phyloP scores from a whole-genome alignment of 92 coral and sea anemone species.

The Siderastrea radians region DNA sequence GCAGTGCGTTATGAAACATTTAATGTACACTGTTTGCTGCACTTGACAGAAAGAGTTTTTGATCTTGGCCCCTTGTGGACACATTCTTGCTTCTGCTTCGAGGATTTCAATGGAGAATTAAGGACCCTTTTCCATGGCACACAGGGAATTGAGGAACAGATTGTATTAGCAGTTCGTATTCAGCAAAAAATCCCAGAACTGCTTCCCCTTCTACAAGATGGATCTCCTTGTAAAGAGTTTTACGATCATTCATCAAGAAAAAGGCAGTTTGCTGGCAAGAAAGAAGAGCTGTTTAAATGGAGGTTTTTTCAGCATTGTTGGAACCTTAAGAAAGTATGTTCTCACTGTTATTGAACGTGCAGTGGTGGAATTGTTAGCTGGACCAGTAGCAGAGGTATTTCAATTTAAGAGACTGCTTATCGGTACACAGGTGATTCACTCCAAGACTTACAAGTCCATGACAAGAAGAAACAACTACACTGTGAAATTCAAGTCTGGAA shows the following conservation, averaged over 20 bases:
- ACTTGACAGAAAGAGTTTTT: slow-evolving; percentile 60
- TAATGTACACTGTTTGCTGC: slow-evolving; percentile 68
- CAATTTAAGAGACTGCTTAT: slow-evolving; percentile 45
- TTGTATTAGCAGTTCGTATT: slow-evolving; percentile 52
- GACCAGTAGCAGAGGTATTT: slow-evolving; percentile 26
- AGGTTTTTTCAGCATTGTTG: slow-evolving; percentile 44
- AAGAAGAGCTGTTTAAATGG: slow-evolving; percentile 27
- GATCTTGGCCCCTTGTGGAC: slow-evolving; percentile 81
- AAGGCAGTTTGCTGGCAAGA: slow-evolving; percentile 8
- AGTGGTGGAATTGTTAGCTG: slow-evolving; percentile 57
- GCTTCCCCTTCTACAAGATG: slow-evolving; percentile 53
- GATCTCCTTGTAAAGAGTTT: slow-evolving; percentile 48
- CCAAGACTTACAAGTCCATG: slow-evolving; percentile 59
- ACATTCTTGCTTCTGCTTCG: slow-evolving; percentile 70
- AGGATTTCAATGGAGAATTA: slow-evolving; percentile 75
- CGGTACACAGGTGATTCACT: slow-evolving; percentile 65
- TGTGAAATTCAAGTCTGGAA: slow-evolving; percentile 18
- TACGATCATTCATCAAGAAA: slow-evolving; percentile 30
- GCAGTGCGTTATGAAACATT: slow-evolving; percentile 70
- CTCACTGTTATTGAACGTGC: slow-evolving; percentile 45
- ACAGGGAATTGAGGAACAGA: slow-evolving; percentile 65
- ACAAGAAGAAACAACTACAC: slow-evolving; percentile 71
- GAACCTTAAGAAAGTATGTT: slow-evolving; percentile 38
- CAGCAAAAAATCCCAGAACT: slow-evolving; percentile 73
- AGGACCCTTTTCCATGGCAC: slow-evolving; percentile 74